Evolutionary conservation across 2,888 invertebrate species (phyloP).

Genomic region (Oscheius onirici): DNA sequence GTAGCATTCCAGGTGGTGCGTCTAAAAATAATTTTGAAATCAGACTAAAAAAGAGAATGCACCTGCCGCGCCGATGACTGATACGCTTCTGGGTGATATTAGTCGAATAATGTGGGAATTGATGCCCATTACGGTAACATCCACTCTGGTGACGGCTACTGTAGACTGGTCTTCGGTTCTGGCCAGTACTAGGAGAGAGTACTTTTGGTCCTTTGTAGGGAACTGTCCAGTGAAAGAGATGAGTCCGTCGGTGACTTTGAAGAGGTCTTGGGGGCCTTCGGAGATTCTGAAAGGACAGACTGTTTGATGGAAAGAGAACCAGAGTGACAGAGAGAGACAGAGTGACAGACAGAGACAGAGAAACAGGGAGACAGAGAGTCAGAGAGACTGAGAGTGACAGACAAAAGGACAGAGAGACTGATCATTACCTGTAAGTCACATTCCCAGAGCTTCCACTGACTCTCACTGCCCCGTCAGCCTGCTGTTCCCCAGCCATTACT

Average conservation of each 20-base stretch:
- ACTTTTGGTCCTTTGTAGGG: constrained; percentile 14
- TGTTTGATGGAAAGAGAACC: not conserved
- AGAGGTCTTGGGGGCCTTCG: constrained; percentile 18
- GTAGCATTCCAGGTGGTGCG: not conserved
- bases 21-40: constrained; percentile 7
- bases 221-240: constrained; percentile 5
- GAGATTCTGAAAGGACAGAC: constrained; percentile 21
- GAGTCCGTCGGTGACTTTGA: constrained; percentile 16
- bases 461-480: not conserved
- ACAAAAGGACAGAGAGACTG: not conserved
- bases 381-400: not conserved
- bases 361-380: not conserved
- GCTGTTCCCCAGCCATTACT: not conserved
- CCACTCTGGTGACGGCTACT: constrained; percentile 13
- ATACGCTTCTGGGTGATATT: not conserved
- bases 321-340: not conserved
- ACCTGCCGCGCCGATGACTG: not conserved
- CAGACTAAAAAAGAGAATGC: not conserved
- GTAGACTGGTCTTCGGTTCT: not conserved
- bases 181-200: constrained; percentile 6
- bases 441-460: not conserved
- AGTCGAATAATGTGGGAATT: constrained; percentile 10
- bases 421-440: not conserved
- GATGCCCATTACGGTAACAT: constrained; percentile 17
- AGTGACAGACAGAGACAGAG: not conserved